Evolutionary conservation across 2,888 invertebrate genomes (phyloP), one percentile per base, ranked within the genome.

Genomic region (Chrysodeixis includens): DNA sequence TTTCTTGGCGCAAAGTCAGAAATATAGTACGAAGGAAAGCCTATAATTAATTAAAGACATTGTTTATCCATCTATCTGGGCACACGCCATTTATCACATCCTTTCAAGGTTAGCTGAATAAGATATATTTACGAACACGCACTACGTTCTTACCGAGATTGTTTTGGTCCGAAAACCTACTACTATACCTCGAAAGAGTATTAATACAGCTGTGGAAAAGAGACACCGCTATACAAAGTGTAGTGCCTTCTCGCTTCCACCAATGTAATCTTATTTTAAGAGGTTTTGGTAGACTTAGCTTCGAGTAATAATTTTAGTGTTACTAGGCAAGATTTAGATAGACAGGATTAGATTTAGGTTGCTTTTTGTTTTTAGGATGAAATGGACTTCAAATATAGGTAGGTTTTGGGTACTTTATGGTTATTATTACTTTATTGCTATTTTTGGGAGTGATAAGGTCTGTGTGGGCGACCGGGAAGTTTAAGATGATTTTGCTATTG

Each of bases 1-100:
- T 40, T 40, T 7, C 40, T 40, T 5, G n/a, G 1, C 40, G 10
- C 10, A 20, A 49, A 9, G 1, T 46, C 20, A 49, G 18, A 44
- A 51, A 55, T 55, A 18, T 40, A 56, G 22, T 8, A 26, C 53
- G 18, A 51, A 40, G 30, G 32, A 60, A 64, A 61, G 16, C 52
- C 55, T 62, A 54, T 66, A 73, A 70, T 66, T 66, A 73, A 71
- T 62, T 22, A 61, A 49, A 18, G 26, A 30, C 32, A 53, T 56
- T 60, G 12, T 53, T 35, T 56, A 66, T 62, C 54, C 40, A 35
- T 65, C 51, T 55, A 35, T 57, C 9, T 44, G 22, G 20, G 22
- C 0, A 12, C 40, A n/a, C 14, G n/a, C 14, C 40, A 58, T 66
- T 60, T 61, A 71, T 71, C 72, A 66, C 56, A 53, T 20, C 30